These are phyloP conservation scores for Melitaea cinxia DNA, from an alignment of 1,140 invertebrate species.

Conservation along the genomic window DNA sequence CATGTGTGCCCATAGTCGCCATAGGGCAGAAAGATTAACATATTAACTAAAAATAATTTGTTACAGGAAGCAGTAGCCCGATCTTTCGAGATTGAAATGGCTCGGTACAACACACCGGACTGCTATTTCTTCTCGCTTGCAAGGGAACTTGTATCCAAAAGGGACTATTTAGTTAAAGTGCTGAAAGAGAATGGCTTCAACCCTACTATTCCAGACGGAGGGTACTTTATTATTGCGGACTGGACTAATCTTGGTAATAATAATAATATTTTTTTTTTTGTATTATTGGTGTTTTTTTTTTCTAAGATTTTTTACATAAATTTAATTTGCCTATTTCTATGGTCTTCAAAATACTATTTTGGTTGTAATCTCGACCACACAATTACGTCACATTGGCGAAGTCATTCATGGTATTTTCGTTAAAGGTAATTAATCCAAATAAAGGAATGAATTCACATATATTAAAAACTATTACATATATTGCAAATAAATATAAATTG, in stretches of 20 bases:
- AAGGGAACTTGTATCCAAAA: slow-evolving; percentile 90
- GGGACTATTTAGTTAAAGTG: slow-evolving; percentile 91
- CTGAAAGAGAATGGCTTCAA: slow-evolving; percentile 92
- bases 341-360: too few relatives aligned
- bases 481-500: too few relatives aligned
- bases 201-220: slow-evolving; percentile 96
- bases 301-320: neutral
- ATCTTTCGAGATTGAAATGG: slow-evolving; percentile 93
- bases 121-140: slow-evolving; percentile 93
- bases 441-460: too few relatives aligned
- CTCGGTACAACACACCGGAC: slow-evolving; percentile 86
- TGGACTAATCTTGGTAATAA: slow-evolving; percentile 89
- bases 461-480: too few relatives aligned
- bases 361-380: too few relatives aligned
- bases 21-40: too few relatives aligned
- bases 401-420: too few relatives aligned
- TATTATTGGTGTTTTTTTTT: too few relatives aligned
- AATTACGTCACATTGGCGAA: too few relatives aligned
- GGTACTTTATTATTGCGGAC: slow-evolving; percentile 98
- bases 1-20: too few relatives aligned
- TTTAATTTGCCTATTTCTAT: neutral
- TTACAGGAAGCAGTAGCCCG: slow-evolving; percentile 94
- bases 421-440: too few relatives aligned
- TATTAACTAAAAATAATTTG: neutral
- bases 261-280: too few relatives aligned